These are phyloP conservation scores for Tachypleus tridentatus DNA, from an alignment of 1,140 invertebrate species.

Conservation along the genomic window DNA sequence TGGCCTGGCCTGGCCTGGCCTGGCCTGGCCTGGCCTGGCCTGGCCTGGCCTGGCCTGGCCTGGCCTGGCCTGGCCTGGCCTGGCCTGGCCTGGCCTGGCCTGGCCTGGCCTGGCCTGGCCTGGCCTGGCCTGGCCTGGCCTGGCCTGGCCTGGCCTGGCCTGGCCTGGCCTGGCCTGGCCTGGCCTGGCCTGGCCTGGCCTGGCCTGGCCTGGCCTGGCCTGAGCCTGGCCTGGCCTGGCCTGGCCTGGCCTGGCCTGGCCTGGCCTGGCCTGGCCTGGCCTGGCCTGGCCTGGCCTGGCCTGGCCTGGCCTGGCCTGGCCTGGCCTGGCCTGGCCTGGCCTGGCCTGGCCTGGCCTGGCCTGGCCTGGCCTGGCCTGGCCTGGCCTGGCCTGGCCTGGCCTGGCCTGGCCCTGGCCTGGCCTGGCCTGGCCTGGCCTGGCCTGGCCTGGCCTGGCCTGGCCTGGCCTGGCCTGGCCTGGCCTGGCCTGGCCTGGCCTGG, in stretches of 20 bases:
- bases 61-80: conserved; percentile 25
- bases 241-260: conserved; percentile 24
- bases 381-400: conserved; percentile 17
- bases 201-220: conserved; percentile 23
- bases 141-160: conserved; percentile 22
- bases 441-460: conserved; percentile 24
- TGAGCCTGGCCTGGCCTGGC: conserved; percentile 22
- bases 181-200: conserved; percentile 22
- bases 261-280: conserved; percentile 26
- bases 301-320: conserved; percentile 23
- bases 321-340: conserved; percentile 23
- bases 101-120: conserved; percentile 25
- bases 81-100: conserved; percentile 22
- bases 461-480: conserved; percentile 21
- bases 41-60: conserved; percentile 26
- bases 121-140: conserved; percentile 18
- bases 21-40: conserved; percentile 26
- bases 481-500: conserved; percentile 26
- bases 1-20: conserved; percentile 24
- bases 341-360: conserved; percentile 24
- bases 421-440: conserved; percentile 23
- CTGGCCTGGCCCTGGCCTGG: no score
- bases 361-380: conserved; percentile 21
- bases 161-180: conserved; percentile 22
- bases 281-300: conserved; percentile 26